Conservation (phyloP, 2,113 vertebrate genomes). For the Sarotherodon lohbergeri region DNA sequence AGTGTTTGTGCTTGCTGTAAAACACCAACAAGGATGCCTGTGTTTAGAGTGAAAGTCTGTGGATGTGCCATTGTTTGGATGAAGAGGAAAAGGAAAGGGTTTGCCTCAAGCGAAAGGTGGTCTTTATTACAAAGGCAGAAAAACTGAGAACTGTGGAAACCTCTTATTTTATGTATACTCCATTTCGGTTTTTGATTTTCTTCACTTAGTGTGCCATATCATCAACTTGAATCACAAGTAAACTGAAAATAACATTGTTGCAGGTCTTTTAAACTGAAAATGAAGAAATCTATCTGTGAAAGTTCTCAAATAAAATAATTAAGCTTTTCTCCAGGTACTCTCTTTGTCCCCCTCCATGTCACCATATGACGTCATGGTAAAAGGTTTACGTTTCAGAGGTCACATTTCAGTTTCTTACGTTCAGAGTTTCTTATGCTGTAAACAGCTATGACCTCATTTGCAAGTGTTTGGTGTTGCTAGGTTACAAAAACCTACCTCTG, state of each 20-base stretch:
- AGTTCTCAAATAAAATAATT: not conserved
- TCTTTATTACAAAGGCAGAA: not conserved
- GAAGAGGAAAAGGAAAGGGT: slow-evolving; percentile 49
- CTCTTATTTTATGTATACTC: not conserved
- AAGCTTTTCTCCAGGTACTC: not conserved
- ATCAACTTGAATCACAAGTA: not conserved
- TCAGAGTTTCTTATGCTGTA: not conserved
- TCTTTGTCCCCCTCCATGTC: not conserved
- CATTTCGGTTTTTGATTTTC: not conserved
- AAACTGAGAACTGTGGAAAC: not conserved
- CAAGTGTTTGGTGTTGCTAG: not conserved
- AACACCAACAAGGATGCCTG: slow-evolving; percentile 45
- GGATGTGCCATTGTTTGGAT: slow-evolving; percentile 23
- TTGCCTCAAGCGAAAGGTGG: slow-evolving; percentile 13
- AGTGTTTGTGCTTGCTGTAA: slow-evolving; percentile 55
- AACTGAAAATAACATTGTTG: not conserved
- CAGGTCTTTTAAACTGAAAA: not conserved
- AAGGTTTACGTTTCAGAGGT: not conserved
- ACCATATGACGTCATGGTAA: not conserved
- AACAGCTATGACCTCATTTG: not conserved
- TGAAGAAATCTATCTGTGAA: not conserved
- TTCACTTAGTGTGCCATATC: not conserved
- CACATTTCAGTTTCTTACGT: not conserved
- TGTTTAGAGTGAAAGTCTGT: slow-evolving; percentile 25
- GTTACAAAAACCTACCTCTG: not conserved